A percentile compares a stretch with the other conserved stretches of the same genome.
Conservation (phyloP, 1,140 invertebrate species). For the Zaprionus ornatus region DNA sequence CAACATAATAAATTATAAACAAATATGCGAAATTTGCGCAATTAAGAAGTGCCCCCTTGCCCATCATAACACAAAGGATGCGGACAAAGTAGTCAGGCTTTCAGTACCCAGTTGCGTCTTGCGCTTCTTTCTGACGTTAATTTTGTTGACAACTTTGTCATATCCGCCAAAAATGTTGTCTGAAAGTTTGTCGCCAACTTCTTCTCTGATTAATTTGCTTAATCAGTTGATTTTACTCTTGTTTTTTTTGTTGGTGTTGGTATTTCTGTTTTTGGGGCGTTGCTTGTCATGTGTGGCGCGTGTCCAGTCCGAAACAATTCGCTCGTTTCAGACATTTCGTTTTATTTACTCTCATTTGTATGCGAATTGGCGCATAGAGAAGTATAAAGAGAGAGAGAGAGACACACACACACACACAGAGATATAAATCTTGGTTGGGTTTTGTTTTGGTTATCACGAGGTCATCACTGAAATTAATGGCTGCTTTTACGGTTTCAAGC, state of each 20-base stretch:
- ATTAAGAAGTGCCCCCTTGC: not conserved
- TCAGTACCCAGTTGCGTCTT: not conserved
- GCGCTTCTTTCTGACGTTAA: conserved; percentile 40
- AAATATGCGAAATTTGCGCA: conserved; percentile 37
- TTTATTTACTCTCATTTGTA: conserved; percentile 41
- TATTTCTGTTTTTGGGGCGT: conserved; percentile 21
- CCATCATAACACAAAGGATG: not conserved
- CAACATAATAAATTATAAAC: conserved; percentile 53
- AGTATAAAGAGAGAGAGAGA: not conserved
- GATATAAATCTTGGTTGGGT: not conserved
- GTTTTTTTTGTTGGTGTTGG: conserved; percentile 13
- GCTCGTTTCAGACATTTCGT: conserved; percentile 41
- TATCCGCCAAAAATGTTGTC: conserved; percentile 42
- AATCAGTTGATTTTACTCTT: conserved; percentile 34
- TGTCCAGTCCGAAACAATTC: conserved; percentile 18
- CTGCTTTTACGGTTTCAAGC: conserved; percentile 9
- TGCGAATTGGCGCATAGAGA: conserved; percentile 17
- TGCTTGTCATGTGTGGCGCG: conserved; percentile 33
- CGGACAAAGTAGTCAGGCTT: not conserved
- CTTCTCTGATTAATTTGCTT: conserved; percentile 48
- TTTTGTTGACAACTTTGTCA: conserved; percentile 60
- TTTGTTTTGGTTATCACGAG: conserved; percentile 22
- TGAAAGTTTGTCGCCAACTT: conserved; percentile 52
- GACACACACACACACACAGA: not conserved
- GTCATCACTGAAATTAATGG: conserved; percentile 25